These are phyloP conservation scores for Ploceus nigricollis DNA, from an alignment of 2,113 vertebrate species.

Conservation along the genomic window DNA sequence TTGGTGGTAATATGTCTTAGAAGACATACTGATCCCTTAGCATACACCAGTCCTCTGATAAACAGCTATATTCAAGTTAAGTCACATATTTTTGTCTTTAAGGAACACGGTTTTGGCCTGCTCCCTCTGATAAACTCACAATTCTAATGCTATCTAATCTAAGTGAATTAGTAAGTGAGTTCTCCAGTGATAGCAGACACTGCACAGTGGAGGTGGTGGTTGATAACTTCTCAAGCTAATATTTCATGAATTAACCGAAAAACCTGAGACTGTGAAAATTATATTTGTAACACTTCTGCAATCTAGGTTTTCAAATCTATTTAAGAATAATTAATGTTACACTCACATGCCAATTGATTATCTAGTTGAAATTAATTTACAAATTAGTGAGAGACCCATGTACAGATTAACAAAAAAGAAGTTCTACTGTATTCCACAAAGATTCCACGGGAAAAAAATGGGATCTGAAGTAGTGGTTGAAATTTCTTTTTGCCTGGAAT, in stretches of 20 bases:
- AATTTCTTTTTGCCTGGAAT: not conserved
- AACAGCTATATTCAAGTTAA: not conserved
- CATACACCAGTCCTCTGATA: not conserved
- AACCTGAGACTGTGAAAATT: not conserved
- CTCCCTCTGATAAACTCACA: not conserved
- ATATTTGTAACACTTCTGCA: not conserved
- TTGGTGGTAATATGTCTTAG: not conserved
- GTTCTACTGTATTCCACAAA: not conserved
- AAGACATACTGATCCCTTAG: not conserved
- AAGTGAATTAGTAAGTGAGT: not conserved
- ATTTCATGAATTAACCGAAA: not conserved
- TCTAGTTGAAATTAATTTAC: not conserved
- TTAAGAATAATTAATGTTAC: not conserved
- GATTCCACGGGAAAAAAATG: not conserved
- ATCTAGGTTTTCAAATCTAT: not conserved
- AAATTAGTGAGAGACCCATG: not conserved
- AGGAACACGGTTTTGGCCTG: not conserved
- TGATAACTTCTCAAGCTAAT: not conserved
- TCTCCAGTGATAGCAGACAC: not conserved
- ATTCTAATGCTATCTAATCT: not conserved
- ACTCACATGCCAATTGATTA: not conserved
- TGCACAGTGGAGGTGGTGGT: not conserved
- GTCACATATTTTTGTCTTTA: not conserved
- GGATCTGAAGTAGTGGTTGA: fast-evolving
- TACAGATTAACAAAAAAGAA: not conserved